phyloP scores from a whole-genome alignment of 2,113 vertebrate species.

The Zapus hudsonius region DNA sequence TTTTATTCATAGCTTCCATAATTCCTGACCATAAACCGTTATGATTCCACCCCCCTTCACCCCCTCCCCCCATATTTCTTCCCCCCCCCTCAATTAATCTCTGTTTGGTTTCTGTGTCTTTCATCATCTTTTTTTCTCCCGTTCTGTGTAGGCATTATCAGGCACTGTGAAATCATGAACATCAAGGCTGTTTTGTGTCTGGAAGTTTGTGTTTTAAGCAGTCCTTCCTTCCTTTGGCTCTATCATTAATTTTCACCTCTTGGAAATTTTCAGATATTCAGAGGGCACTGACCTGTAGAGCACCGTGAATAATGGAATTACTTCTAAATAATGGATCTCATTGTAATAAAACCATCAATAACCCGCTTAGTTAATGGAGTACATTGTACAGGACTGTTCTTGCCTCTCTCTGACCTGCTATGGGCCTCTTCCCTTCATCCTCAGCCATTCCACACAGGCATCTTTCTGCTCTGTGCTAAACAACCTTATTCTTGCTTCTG shows the following conservation, averaged over 20 bases:
- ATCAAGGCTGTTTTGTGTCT: too few species aligned
- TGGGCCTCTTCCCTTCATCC: not conserved
- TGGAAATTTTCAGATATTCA: constrained; percentile 8
- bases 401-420: not conserved
- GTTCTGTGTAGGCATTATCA: too few species aligned
- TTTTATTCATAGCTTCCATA: too few species aligned
- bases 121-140: too few species aligned
- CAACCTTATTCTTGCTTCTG: not conserved
- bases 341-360: not conserved
- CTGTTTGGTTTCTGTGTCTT: too few species aligned
- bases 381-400: not conserved
- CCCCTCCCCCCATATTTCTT: too few species aligned
- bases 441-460: not conserved
- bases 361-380: not conserved
- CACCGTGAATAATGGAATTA: not conserved
- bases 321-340: not conserved
- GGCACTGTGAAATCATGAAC: too few species aligned
- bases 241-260: not conserved
- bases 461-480: not conserved
- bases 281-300: not conserved
- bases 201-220: too few species aligned
- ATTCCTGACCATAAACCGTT: too few species aligned
- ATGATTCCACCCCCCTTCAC: too few species aligned
- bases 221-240: too few species aligned
- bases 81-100: too few species aligned